phyloP scores from a whole-genome alignment of 2,113 vertebrate species.

The Alouatta palliata region DNA sequence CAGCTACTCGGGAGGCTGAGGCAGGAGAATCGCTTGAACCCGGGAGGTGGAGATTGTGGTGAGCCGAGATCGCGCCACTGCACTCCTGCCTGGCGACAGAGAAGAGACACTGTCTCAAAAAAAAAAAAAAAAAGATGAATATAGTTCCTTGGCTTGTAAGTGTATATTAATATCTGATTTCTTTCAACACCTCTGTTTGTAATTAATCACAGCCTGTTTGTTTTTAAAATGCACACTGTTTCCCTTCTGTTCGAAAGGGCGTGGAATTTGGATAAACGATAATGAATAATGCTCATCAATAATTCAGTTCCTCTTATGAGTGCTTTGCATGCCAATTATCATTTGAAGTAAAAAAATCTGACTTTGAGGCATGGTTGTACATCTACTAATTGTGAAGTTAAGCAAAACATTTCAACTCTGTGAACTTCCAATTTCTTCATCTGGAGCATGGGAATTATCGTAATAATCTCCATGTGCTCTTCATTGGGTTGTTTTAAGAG shows the following conservation, averaged over 20 bases:
- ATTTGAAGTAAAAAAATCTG: background rate
- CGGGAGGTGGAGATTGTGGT: no score
- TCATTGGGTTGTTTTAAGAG: background rate
- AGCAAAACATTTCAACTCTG: background rate
- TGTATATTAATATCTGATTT: background rate
- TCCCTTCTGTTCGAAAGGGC: background rate
- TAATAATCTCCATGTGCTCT: background rate
- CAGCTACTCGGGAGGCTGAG: no score
- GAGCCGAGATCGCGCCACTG: no score
- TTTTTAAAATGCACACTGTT: constrained; percentile 1
- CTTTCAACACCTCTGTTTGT: background rate
- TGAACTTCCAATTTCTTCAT: background rate
- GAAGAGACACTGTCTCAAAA: no score
- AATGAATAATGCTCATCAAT: background rate
- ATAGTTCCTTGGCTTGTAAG: background rate
- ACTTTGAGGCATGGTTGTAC: background rate
- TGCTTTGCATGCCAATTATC: background rate
- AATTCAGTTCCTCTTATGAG: background rate
- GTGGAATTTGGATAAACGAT: background rate
- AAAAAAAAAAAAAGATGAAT: background rate
- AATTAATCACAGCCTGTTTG: background rate
- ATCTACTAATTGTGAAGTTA: background rate
- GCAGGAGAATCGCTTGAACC: no score
- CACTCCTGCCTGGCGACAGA: no score
- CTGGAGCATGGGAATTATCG: background rate